These are phyloP conservation scores for Casuarius casuarius DNA, from an alignment of 2,113 vertebrate genomes.

Conservation along the genomic window DNA sequence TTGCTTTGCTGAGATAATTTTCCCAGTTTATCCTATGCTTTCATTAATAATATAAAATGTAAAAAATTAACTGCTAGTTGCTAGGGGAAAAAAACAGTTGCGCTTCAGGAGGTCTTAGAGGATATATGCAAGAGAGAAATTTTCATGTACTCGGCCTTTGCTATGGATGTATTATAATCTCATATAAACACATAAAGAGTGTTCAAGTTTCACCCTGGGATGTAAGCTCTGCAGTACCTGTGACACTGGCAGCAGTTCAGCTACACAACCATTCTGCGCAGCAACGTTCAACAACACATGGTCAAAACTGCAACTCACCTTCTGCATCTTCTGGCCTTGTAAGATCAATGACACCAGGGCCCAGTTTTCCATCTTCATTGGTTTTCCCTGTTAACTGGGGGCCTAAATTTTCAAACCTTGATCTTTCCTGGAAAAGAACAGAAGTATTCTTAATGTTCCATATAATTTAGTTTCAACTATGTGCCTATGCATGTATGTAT, in stretches of 20 bases:
- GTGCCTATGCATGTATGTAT: neutral
- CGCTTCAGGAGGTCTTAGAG: neutral
- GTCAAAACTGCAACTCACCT: slow-evolving; percentile 81
- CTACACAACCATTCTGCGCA: neutral
- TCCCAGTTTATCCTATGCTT: neutral
- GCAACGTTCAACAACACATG: neutral
- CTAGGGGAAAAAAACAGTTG: neutral
- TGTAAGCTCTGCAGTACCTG: neutral
- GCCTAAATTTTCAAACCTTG: slow-evolving; percentile 92
- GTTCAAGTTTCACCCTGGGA: neutral
- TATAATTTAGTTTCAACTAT: neutral
- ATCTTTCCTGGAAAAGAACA: slow-evolving; percentile 88
- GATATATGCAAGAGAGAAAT: neutral
- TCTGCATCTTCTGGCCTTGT: slow-evolving; percentile 97
- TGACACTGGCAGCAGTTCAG: neutral
- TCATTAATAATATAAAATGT: neutral
- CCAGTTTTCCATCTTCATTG: slow-evolving; percentile 93
- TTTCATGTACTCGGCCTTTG: neutral
- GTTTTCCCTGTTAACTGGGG: slow-evolving; percentile 91
- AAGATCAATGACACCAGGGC: slow-evolving; percentile 96
- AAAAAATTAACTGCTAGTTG: neutral
- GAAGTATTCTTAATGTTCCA: slow-evolving; percentile 11
- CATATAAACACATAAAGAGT: neutral
- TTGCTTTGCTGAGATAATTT: neutral
- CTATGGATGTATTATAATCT: neutral